Evolutionary conservation across 2,113 vertebrate genomes (phyloP).

Genomic region (Oryzias curvinotus): DNA sequence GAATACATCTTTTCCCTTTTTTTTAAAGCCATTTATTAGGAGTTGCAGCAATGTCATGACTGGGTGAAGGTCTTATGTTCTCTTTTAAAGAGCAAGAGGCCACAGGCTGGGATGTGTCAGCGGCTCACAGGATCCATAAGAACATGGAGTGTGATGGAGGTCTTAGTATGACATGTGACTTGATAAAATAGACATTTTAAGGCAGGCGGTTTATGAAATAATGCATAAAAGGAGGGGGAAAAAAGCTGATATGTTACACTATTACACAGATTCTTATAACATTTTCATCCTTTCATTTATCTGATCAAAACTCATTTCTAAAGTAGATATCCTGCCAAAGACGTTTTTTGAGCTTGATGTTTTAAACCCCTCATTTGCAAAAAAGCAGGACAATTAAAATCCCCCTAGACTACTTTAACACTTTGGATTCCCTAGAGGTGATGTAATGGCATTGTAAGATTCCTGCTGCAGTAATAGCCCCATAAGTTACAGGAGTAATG

Average conservation of each 20-base stretch:
- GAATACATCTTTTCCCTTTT: conserved; percentile 53
- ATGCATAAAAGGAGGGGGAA: no score
- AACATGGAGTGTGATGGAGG: conserved; percentile 25
- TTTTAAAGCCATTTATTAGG: conserved; percentile 45
- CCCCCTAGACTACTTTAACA: not conserved
- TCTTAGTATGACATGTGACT: conserved; percentile 21
- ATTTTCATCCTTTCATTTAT: no score
- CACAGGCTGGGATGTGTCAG: conserved; percentile 56
- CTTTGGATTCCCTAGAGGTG: not conserved
- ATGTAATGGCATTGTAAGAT: not conserved
- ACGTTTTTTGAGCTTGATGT: not conserved
- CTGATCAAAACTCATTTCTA: no score
- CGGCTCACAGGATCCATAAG: conserved; percentile 22
- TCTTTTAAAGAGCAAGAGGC: conserved; percentile 56
- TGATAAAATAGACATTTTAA: not conserved
- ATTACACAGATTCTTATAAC: no score
- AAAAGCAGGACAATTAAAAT: not conserved
- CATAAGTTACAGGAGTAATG: not conserved
- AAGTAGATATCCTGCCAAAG: no score
- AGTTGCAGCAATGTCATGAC: conserved; percentile 47
- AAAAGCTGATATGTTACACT: no score
- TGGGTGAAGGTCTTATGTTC: conserved; percentile 29
- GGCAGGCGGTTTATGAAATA: no score
- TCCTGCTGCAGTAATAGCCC: conserved; percentile 8
- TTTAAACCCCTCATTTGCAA: not conserved